phyloP scores from a whole-genome alignment of 2,888 invertebrate genomes.

The Aphidoletes aphidimyza region DNA sequence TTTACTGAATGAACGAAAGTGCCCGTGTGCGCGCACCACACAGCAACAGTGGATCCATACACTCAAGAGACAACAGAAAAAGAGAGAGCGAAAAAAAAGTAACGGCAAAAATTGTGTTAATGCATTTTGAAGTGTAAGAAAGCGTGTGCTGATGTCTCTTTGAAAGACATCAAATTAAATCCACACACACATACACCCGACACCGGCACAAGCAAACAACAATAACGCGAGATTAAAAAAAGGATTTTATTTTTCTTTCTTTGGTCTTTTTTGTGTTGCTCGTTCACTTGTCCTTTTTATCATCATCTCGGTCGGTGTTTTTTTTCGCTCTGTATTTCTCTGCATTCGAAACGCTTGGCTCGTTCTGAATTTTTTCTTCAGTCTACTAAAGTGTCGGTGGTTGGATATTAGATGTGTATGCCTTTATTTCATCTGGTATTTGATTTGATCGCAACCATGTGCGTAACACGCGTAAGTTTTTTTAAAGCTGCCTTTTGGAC shows the following conservation, averaged over 20 bases:
- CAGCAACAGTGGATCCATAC: no score
- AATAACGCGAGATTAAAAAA: conserved; percentile 33
- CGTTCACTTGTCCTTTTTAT: background rate
- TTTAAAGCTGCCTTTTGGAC: background rate
- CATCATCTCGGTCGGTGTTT: background rate
- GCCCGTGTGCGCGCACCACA: no score
- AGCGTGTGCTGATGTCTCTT: conserved; percentile 43
- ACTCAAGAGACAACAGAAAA: background rate
- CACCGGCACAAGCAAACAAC: conserved; percentile 44
- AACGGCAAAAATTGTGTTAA: conserved; percentile 23
- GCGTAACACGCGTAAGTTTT: background rate
- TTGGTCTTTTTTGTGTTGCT: background rate
- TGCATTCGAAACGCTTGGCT: no score
- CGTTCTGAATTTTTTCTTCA: background rate
- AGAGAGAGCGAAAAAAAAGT: background rate
- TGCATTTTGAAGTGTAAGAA: conserved; percentile 28
- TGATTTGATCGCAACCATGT: background rate
- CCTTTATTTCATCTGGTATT: background rate
- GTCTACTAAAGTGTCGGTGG: background rate
- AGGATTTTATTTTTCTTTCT: background rate
- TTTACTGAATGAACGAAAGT: no score
- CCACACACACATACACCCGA: conserved; percentile 4
- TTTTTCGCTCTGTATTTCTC: background rate
- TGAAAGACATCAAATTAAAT: conserved; percentile 36
- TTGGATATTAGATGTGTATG: background rate